A percentile compares a stretch with the other conserved stretches of the same genome.
Evolutionary conservation across 2,888 invertebrate species (phyloP).

Genomic region (Hesperia comma): DNA sequence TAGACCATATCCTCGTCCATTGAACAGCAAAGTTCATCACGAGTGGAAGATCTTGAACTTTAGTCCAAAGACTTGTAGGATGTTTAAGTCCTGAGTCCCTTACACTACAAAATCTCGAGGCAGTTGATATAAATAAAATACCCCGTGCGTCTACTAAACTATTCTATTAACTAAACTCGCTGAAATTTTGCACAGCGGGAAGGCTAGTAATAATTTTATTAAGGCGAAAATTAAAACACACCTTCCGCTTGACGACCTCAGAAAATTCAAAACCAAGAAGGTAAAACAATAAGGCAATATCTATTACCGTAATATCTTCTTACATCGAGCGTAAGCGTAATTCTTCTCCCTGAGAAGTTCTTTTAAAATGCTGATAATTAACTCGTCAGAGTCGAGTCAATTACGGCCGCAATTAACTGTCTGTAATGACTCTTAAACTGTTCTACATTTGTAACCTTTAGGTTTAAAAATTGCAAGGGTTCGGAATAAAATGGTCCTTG

Average conservation of each 20-base stretch:
- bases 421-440: conserved; percentile 5
- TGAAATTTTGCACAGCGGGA: too few relatives aligned
- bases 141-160: too few relatives aligned
- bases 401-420: conserved; percentile 7
- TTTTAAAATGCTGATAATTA: conserved; percentile 15
- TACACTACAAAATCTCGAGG: too few relatives aligned
- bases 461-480: background rate
- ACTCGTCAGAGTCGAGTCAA: conserved; percentile 13
- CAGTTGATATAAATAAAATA: too few relatives aligned
- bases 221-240: background rate
- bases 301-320: background rate
- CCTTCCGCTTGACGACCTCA: too few relatives aligned
- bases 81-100: too few relatives aligned
- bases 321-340: background rate
- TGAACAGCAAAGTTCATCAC: too few relatives aligned
- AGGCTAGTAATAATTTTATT: background rate
- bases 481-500: background rate
- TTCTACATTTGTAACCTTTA: conserved; percentile 11
- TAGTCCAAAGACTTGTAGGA: too few relatives aligned
- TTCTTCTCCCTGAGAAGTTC: conserved; percentile 10
- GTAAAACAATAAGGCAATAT: background rate
- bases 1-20: too few relatives aligned
- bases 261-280: too few relatives aligned
- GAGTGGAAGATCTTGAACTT: too few relatives aligned
- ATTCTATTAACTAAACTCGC: too few relatives aligned